phyloP scores from a whole-genome alignment of 2,888 invertebrate genomes.

The Cataglyphis albicans region DNA sequence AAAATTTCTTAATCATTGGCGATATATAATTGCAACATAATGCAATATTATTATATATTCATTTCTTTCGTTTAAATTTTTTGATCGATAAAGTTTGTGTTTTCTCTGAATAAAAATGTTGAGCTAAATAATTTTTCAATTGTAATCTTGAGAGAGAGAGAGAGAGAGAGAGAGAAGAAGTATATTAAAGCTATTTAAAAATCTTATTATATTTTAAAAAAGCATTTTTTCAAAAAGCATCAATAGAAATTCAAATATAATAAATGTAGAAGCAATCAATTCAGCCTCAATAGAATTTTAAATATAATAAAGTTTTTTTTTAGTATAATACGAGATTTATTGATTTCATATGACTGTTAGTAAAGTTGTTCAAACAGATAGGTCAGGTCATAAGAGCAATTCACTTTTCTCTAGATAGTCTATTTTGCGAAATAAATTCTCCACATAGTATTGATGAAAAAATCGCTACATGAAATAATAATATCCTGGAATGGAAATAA shows the following conservation, averaged over 20 bases:
- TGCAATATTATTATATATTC: neutral
- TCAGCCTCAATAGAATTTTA: neutral
- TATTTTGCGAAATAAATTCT: neutral
- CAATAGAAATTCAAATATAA: neutral
- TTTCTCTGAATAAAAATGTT: neutral
- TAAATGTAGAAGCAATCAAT: neutral
- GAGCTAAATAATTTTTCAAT: neutral
- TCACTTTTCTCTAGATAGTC: neutral
- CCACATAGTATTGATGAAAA: slow-evolving; percentile 1
- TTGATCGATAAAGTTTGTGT: too few relatives aligned
- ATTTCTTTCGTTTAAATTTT: too few relatives aligned
- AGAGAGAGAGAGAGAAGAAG: too few relatives aligned
- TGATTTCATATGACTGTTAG: neutral
- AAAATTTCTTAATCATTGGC: neutral
- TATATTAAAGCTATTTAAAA: neutral
- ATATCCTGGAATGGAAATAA: neutral
- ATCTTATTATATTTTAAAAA: neutral
- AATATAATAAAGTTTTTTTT: neutral
- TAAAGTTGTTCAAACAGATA: neutral
- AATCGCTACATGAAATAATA: neutral
- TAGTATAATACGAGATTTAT: neutral
- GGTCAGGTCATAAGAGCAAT: neutral
- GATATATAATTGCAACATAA: neutral
- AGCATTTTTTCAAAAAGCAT: too few relatives aligned
- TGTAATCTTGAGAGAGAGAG: too few relatives aligned